Evolutionary conservation across 1,140 invertebrate species (phyloP).

Genomic region (Papilio helenus): DNA sequence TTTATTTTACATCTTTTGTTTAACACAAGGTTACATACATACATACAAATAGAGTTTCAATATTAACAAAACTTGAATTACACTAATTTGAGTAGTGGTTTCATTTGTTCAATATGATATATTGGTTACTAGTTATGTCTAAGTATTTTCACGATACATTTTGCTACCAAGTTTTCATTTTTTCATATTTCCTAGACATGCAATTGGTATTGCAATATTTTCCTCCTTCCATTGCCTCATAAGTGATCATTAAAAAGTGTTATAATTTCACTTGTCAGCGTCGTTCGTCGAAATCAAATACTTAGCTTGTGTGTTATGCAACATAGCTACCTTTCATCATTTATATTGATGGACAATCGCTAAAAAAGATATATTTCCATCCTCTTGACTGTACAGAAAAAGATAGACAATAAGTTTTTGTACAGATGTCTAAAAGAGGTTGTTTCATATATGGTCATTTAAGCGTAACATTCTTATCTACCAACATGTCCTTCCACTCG

Average conservation of each 20-base stretch:
- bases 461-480: neutral
- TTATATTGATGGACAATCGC: too few species aligned
- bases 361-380: too few species aligned
- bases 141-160: neutral
- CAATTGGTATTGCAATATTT: neutral
- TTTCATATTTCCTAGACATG: neutral
- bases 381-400: too few species aligned
- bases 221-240: neutral
- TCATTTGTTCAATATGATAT: neutral
- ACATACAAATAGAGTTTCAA: neutral
- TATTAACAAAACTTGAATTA: neutral
- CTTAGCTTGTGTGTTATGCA: neutral
- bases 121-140: neutral
- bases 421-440: too few species aligned
- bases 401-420: too few species aligned
- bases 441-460: neutral
- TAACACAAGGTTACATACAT: constrained; percentile 6
- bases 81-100: neutral
- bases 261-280: neutral
- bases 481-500: neutral
- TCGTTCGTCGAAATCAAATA: neutral
- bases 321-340: neutral
- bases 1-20: constrained; percentile 21
- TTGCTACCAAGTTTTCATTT: neutral
- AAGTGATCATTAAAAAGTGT: neutral